Evolutionary conservation across 2,113 vertebrate species (phyloP).

Genomic region (Penelope pileata): DNA sequence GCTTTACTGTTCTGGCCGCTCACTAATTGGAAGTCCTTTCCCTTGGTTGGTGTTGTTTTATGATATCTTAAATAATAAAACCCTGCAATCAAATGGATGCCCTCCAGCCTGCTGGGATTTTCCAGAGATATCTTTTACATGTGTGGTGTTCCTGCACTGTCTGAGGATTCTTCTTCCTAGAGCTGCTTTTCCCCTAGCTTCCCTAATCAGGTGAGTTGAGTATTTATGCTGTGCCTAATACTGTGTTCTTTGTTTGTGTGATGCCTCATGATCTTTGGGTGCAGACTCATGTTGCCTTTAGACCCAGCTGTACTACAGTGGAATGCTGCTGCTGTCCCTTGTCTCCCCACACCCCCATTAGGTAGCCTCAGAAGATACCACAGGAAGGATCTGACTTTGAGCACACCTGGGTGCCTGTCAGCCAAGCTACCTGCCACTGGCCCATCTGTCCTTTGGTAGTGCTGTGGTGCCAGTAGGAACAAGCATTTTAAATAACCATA

Average conservation of each 20-base stretch:
- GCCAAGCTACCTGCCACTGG: background rate
- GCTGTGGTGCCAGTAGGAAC: background rate
- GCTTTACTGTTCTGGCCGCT: no score
- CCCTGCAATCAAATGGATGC: background rate
- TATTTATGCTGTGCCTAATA: background rate
- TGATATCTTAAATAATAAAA: background rate
- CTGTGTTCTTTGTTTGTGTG: background rate
- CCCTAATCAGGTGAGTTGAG: background rate
- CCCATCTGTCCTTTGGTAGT: background rate
- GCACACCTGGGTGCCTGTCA: background rate
- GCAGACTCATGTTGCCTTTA: background rate
- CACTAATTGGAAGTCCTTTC: background rate
- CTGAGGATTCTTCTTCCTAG: background rate
- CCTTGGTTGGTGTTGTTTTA: background rate
- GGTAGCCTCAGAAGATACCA: background rate
- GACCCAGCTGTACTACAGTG: background rate
- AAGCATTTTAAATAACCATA: background rate
- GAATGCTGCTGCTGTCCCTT: background rate
- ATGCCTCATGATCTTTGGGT: background rate
- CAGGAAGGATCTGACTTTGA: background rate
- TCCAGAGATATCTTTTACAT: background rate
- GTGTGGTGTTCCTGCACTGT: background rate
- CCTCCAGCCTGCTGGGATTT: background rate
- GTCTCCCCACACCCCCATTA: background rate
- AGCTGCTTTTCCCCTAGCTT: background rate